Evolutionary conservation across 2,113 vertebrate species (phyloP), one percentile per base, ranked within the genome.

Genomic region (Zeus faber): DNA sequence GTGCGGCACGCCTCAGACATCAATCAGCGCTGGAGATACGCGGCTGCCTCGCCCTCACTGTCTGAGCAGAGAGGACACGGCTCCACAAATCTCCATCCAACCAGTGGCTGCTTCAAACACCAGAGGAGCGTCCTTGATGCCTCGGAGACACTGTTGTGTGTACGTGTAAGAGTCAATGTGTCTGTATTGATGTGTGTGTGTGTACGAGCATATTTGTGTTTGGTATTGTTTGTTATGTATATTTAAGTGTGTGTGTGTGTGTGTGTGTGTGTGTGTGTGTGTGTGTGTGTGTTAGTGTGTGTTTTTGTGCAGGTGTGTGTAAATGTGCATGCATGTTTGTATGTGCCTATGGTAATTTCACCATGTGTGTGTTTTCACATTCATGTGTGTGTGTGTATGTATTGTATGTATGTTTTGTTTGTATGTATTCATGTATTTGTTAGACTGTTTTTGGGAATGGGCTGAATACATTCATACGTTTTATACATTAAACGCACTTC

Each of bases 31-130:
- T 60, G 62, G 64, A 50, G 80, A 78, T 78, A 78, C 62, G 68
- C 49, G 39, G 31, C 58, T 51, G 58, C 50, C 54, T 69, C 27
- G 49, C 41, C 49, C 59, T 67, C 66, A 69, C 56, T 52, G 58
- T 74, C 57, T 70, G 45, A 81, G 67, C 71, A 67, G 54, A 77
- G 72, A 77, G 72, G 62, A 65, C 62, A 65, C 49, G 2, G 41
- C 46, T 69, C 54, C 68, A 70, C 56, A 70, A 72, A 71, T 74
- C 58, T 64, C 60, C 9, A 3, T 45, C 64, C 8, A 17, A 49
- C 53, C 37, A 64, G 57, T 58, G 65, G 20, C 48, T 61, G 31
- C 22, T 33, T 7, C 55, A 16, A 63, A 33, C 27, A 35, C 7
- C 9, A 26, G 18, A 53, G 58, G 67, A 41, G 48, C 13, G 29